Evolutionary conservation across 2,113 vertebrate genomes (phyloP).

Genomic region (Serilophus lunatus): DNA sequence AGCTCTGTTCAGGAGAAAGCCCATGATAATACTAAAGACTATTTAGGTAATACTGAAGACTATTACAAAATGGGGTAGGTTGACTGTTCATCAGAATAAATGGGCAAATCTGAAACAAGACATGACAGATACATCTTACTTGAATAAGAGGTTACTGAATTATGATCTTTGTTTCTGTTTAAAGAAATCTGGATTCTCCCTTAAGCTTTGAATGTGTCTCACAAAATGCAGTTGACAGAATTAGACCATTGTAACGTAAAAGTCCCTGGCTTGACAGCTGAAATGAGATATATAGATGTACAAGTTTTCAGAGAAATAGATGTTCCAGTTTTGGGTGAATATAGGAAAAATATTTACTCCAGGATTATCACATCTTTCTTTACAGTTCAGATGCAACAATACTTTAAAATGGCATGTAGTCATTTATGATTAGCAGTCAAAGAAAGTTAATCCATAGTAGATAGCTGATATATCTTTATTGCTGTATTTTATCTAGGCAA

Average conservation of each 20-base stretch:
- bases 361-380: neutral
- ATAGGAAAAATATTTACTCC: neutral
- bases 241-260: neutral
- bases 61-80: neutral
- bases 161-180: neutral
- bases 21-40: neutral
- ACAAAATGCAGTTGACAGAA: conserved; percentile 20
- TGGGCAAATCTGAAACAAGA: neutral
- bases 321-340: neutral
- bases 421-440: neutral
- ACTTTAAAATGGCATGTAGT: neutral
- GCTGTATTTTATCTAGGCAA: neutral
- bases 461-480: neutral
- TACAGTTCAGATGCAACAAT: neutral
- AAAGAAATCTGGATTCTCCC: neutral
- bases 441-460: neutral
- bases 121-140: neutral
- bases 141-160: neutral
- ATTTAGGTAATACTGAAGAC: neutral
- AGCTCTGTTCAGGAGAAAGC: neutral
- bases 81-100: neutral
- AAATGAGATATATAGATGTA: neutral
- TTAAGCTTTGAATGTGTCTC: neutral
- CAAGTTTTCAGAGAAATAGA: neutral
- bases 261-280: neutral